A percentile compares a stretch with the other conserved stretches of the same genome.
phyloP scores from a whole-genome alignment of 2,888 invertebrate species.

The Dryobota labecula region DNA sequence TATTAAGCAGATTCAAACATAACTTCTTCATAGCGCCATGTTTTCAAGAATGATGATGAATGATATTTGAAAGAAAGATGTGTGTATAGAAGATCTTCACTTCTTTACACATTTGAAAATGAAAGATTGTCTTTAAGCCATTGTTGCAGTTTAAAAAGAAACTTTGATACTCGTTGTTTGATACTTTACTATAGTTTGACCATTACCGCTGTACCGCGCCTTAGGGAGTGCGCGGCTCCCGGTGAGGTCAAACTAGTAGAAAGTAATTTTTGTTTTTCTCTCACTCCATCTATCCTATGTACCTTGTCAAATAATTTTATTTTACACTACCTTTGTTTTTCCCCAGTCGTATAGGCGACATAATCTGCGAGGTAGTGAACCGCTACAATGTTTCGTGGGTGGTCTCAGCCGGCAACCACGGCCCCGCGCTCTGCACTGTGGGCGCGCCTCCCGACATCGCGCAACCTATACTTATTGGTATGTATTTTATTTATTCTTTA shows the following conservation, averaged over 20 bases:
- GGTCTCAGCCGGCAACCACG: conserved; percentile 98
- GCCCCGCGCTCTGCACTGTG: conserved; percentile 97
- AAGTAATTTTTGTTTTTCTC: background rate
- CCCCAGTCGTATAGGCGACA: conserved; percentile 85
- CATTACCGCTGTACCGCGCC: no score
- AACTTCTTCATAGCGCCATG: background rate
- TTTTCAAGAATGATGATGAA: no score
- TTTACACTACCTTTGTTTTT: accelerated
- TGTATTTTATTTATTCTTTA: background rate
- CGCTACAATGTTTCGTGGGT: conserved; percentile 98
- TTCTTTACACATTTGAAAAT: background rate
- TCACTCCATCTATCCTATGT: no score
- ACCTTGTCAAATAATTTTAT: no score
- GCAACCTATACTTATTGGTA: conserved; percentile 95
- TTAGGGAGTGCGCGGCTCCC: no score
- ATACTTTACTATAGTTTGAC: no score
- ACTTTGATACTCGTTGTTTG: background rate
- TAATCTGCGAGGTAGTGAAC: conserved; percentile 96
- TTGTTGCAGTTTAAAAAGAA: background rate
- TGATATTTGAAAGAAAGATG: no score
- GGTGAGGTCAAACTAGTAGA: no score
- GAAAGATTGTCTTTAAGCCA: background rate
- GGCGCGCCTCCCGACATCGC: conserved; percentile 97
- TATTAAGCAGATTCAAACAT: background rate
- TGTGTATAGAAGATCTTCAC: background rate